phyloP scores from a whole-genome alignment of 2,797 vertebrate genomes.

The Gobionotothen gibberifrons region DNA sequence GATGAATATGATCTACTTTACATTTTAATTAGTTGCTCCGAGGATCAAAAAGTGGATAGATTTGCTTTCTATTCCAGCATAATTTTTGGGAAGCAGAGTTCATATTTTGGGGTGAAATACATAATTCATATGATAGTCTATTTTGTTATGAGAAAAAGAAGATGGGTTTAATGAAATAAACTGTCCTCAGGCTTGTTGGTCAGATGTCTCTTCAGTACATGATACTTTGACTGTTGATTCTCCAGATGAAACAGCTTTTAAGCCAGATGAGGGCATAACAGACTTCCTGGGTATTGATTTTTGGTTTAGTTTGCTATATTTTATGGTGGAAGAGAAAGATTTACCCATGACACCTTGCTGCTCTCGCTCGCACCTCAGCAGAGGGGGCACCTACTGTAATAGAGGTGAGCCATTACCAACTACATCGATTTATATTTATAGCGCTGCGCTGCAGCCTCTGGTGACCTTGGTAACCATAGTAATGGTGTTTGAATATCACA shows the following conservation, averaged over 20 bases:
- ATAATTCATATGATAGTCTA: background rate
- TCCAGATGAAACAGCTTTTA: background rate
- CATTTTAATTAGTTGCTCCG: background rate
- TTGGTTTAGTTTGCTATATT: conserved; percentile 26
- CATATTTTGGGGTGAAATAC: background rate
- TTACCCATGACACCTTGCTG: conserved; percentile 36
- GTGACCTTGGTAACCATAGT: conserved; percentile 69
- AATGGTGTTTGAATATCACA: conserved; percentile 50
- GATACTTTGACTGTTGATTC: background rate
- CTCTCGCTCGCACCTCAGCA: conserved; percentile 32
- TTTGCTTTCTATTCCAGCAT: background rate
- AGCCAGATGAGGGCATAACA: background rate
- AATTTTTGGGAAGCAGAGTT: background rate
- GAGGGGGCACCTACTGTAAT: conserved; percentile 38
- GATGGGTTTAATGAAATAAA: background rate
- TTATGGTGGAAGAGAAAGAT: conserved; percentile 27
- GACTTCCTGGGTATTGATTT: conserved; percentile 15
- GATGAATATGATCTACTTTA: background rate
- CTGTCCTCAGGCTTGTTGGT: background rate
- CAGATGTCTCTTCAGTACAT: background rate
- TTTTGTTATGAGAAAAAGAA: background rate
- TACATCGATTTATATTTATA: conserved; percentile 61
- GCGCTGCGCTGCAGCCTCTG: conserved; percentile 29
- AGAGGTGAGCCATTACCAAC: conserved; percentile 57
- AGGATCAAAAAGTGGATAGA: background rate